These are phyloP conservation scores for Bathynomus jamesi DNA, from an alignment of 1,140 invertebrate genomes.

Conservation along the genomic window DNA sequence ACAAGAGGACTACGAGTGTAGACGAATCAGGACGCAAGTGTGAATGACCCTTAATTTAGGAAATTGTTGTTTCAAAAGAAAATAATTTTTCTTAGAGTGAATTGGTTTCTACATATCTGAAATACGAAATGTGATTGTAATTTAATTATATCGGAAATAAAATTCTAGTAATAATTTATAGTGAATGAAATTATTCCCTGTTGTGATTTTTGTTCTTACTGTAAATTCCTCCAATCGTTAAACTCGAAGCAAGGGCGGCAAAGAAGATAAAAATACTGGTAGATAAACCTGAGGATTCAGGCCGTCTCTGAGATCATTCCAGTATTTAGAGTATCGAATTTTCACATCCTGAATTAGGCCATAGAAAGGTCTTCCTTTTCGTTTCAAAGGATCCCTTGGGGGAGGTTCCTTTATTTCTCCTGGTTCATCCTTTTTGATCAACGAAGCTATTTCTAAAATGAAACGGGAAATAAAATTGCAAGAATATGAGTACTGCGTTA, in stretches of 20 bases:
- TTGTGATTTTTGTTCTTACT: no score
- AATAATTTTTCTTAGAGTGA: no score
- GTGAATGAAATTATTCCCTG: no score
- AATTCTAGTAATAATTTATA: no score
- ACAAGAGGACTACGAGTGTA: no score
- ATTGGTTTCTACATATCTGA: no score
- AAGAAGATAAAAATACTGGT: conserved; percentile 95
- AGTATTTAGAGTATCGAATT: conserved; percentile 72
- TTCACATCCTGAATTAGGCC: conserved; percentile 81
- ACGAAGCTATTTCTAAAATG: neutral
- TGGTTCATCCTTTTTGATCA: neutral
- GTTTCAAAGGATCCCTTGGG: conserved; percentile 52
- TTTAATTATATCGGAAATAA: no score
- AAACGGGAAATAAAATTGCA: neutral
- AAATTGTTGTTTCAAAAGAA: no score
- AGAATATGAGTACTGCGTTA: neutral
- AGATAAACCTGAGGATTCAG: conserved; percentile 56
- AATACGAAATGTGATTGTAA: no score
- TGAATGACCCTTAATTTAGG: no score
- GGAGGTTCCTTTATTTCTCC: conserved; percentile 23
- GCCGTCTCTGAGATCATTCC: conserved; percentile 78
- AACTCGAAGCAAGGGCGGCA: conserved; percentile 83
- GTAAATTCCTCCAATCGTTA: conserved; percentile 87
- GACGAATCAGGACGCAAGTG: no score
- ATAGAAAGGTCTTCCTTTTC: conserved; percentile 69